phyloP scores from a whole-genome alignment of 2,797 vertebrate species.

The Pygocentrus nattereri region DNA sequence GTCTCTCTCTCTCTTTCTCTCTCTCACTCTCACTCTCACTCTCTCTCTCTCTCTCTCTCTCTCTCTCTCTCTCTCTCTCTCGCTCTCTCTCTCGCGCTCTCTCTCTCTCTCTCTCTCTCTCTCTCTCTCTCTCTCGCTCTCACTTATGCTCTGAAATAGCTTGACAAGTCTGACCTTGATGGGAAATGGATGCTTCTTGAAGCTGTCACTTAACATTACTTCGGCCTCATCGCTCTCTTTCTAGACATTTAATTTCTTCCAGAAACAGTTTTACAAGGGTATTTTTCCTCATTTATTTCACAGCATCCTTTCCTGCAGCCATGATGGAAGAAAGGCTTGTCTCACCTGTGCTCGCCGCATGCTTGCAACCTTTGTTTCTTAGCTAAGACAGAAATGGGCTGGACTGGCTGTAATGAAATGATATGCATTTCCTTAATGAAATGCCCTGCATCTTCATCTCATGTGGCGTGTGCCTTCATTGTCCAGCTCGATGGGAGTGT shows the following conservation, averaged over 20 bases:
- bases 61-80: conserved; percentile 53
- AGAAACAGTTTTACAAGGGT: conserved; percentile 26
- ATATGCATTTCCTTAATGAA: conserved; percentile 40
- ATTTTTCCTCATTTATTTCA: neutral
- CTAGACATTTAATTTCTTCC: conserved; percentile 51
- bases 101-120: conserved; percentile 39
- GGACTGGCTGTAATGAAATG: conserved; percentile 7
- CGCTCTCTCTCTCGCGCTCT: conserved; percentile 37
- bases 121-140: conserved; percentile 37
- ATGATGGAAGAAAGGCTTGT: neutral
- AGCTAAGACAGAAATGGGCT: neutral
- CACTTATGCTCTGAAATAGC: conserved; percentile 41
- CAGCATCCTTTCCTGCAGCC: neutral
- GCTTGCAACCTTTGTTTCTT: neutral
- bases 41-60: conserved; percentile 46
- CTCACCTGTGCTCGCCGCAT: neutral
- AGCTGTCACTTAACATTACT: conserved; percentile 59
- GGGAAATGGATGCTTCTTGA: conserved; percentile 63
- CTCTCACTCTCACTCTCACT: conserved; percentile 30
- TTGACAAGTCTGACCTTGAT: conserved; percentile 63
- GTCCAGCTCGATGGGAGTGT: neutral
- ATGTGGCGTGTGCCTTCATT: neutral
- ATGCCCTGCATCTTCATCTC: neutral
- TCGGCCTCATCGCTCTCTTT: conserved; percentile 49
- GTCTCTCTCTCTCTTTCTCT: conserved; percentile 53